phyloP scores from a whole-genome alignment of 2,113 vertebrate genomes.

The Verasper variegatus region DNA sequence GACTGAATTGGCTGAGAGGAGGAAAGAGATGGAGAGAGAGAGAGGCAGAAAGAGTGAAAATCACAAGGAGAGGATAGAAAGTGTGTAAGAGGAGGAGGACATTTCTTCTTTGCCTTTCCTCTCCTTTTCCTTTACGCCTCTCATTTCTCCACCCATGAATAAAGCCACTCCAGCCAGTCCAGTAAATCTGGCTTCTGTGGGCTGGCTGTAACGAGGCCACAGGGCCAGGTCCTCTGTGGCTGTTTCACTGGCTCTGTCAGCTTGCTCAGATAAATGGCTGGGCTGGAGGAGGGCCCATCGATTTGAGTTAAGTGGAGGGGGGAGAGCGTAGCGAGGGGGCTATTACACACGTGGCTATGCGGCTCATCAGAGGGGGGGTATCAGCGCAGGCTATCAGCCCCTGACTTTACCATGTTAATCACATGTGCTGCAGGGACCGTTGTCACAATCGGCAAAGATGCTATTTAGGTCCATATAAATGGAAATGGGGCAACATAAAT shows the following conservation, averaged over 20 bases:
- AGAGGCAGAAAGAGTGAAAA: constrained; percentile 29
- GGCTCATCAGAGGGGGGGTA: constrained; percentile 47
- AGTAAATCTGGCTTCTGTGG: constrained; percentile 68
- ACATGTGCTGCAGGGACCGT: constrained; percentile 57
- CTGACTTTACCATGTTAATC: constrained; percentile 74
- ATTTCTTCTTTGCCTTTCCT: constrained; percentile 28
- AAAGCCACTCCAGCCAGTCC: constrained; percentile 64
- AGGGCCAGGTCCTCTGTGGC: constrained; percentile 68
- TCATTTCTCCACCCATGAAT: constrained; percentile 58
- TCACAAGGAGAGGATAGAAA: constrained; percentile 14
- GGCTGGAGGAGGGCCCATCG: constrained; percentile 75
- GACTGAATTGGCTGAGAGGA: constrained; percentile 71
- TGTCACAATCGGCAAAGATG: constrained; percentile 61
- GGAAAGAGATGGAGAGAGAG: constrained; percentile 20
- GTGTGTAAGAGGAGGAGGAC: constrained; percentile 17
- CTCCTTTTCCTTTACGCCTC: constrained; percentile 25
- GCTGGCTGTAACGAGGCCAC: constrained; percentile 54
- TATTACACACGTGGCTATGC: constrained; percentile 53
- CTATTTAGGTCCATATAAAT: constrained; percentile 75
- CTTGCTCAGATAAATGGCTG: constrained; percentile 72
- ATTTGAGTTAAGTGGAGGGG: constrained; percentile 77
- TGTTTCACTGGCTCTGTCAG: constrained; percentile 64
- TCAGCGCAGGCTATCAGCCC: constrained; percentile 56
- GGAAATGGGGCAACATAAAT: constrained; percentile 64
- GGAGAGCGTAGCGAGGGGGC: constrained; percentile 14